Conservation (phyloP, 2,888 invertebrate species). For the Phortica magna region DNA sequence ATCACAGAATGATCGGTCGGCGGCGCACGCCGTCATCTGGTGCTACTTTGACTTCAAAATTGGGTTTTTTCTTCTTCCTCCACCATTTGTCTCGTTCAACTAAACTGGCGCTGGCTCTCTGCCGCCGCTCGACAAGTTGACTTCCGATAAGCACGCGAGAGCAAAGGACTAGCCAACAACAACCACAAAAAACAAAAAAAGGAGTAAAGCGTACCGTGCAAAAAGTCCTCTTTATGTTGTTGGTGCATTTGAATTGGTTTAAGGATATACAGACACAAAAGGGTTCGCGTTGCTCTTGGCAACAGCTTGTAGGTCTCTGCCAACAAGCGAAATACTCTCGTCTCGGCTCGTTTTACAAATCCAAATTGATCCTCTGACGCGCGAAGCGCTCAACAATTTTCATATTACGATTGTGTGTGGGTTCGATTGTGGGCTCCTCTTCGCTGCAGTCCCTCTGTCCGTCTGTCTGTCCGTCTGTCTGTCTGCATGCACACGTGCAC, state of each 20-base stretch:
- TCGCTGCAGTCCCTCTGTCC: background rate
- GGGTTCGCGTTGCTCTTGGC: constrained; percentile 54
- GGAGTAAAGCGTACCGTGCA: constrained; percentile 51
- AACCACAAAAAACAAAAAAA: constrained; percentile 40
- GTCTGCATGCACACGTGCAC: constrained; percentile 58
- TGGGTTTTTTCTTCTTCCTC: constrained; percentile 61
- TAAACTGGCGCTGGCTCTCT: constrained; percentile 26
- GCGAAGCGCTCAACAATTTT: constrained; percentile 44
- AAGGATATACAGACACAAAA: constrained; percentile 59
- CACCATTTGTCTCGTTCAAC: constrained; percentile 51
- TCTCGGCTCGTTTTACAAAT: constrained; percentile 61
- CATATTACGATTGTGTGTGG: constrained; percentile 10
- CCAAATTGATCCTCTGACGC: constrained; percentile 67
- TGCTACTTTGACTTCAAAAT: constrained; percentile 75
- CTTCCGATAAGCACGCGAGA: constrained; percentile 63
- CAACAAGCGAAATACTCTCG: constrained; percentile 44
- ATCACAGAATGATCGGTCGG: constrained; percentile 60
- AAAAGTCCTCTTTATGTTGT: constrained; percentile 2
- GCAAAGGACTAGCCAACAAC: constrained; percentile 44
- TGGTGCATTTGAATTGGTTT: constrained; percentile 54
- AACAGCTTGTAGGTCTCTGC: constrained; percentile 59
- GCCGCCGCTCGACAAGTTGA: constrained; percentile 54
- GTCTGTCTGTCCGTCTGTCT: background rate
- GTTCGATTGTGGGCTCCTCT: constrained; percentile 5
- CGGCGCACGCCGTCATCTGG: constrained; percentile 77